Percentiles rank a stretch among this genome's conserved stretches.
Conservation (phyloP, 2,113 vertebrate genomes). For the Hippoglossus stenolepis region DNA sequence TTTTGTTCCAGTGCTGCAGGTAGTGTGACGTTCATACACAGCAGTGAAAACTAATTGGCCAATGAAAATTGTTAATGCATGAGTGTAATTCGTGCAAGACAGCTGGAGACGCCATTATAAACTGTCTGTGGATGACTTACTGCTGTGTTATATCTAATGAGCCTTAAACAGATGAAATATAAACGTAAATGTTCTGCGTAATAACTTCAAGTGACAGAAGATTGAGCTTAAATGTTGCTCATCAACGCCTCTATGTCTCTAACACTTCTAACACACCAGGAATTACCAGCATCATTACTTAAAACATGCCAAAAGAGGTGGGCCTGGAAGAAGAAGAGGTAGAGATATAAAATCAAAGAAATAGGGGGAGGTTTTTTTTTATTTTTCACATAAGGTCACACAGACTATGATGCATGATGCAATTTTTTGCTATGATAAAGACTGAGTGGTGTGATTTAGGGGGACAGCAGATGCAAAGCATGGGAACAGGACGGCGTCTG, state of each 20-base stretch:
- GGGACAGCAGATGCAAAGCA: slow-evolving; percentile 29
- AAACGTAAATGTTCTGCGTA: slow-evolving; percentile 11
- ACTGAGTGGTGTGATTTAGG: not conserved
- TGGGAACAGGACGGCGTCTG: slow-evolving; percentile 30
- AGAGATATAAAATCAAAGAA: not conserved
- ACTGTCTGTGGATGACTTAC: slow-evolving; percentile 2
- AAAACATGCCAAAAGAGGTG: slow-evolving; percentile 8
- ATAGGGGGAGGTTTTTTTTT: not conserved
- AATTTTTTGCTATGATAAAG: not conserved
- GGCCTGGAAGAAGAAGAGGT: not conserved
- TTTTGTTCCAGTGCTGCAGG: slow-evolving; percentile 13
- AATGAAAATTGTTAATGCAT: slow-evolving; percentile 19
- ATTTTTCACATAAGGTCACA: not conserved
- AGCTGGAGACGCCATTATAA: not conserved
- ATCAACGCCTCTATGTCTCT: slow-evolving; percentile 15
- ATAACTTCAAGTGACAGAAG: slow-evolving; percentile 24
- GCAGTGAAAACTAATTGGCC: slow-evolving; percentile 17
- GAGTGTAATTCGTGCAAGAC: not conserved
- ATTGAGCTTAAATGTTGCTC: not conserved
- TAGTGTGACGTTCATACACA: slow-evolving; percentile 31
- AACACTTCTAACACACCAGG: slow-evolving; percentile 6
- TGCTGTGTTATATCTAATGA: slow-evolving; percentile 13
- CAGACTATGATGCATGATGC: slow-evolving; percentile 8
- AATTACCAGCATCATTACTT: not conserved
- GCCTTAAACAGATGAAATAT: slow-evolving; percentile 7